These are phyloP conservation scores for Synergus gifuensis DNA, from an alignment of 2,888 invertebrate species.

Conservation along the genomic window DNA sequence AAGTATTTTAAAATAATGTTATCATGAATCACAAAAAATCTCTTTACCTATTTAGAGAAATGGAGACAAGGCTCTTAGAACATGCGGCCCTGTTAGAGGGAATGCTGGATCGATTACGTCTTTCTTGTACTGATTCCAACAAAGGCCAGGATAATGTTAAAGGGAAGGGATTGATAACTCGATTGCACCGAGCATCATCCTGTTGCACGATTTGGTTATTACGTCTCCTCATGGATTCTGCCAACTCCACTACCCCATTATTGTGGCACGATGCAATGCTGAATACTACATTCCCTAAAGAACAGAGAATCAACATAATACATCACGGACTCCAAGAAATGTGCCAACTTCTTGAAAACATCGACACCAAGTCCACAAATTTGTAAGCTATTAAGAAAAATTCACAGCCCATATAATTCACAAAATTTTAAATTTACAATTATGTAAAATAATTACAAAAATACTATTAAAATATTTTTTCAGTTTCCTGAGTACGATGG, in stretches of 20 bases:
- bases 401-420: background rate
- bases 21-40: background rate
- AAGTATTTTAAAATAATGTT: slow-evolving; percentile 14
- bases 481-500: slow-evolving; percentile 93
- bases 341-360: slow-evolving; percentile 83
- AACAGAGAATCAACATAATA: slow-evolving; percentile 62
- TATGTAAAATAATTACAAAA: background rate
- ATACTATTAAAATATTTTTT: slow-evolving; percentile 77
- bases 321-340: slow-evolving; percentile 75
- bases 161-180: slow-evolving; percentile 62
- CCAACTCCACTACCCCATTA: slow-evolving; percentile 60
- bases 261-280: slow-evolving; percentile 74
- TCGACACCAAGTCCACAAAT: slow-evolving; percentile 92
- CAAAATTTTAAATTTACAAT: background rate
- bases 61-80: slow-evolving; percentile 88
- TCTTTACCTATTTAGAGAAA: slow-evolving; percentile 78
- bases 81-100: slow-evolving; percentile 88
- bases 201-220: slow-evolving; percentile 68
- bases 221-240: slow-evolving; percentile 64
- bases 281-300: slow-evolving; percentile 63
- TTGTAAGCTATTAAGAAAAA: slow-evolving; percentile 83
- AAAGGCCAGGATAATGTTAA: slow-evolving; percentile 58
- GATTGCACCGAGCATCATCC: slow-evolving; percentile 67
- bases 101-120: slow-evolving; percentile 85
- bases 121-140: slow-evolving; percentile 66